Percentiles rank a stretch among this genome's conserved stretches.
Evolutionary conservation across 2,113 vertebrate genomes (phyloP).

Genomic region (Tursiops truncatus): DNA sequence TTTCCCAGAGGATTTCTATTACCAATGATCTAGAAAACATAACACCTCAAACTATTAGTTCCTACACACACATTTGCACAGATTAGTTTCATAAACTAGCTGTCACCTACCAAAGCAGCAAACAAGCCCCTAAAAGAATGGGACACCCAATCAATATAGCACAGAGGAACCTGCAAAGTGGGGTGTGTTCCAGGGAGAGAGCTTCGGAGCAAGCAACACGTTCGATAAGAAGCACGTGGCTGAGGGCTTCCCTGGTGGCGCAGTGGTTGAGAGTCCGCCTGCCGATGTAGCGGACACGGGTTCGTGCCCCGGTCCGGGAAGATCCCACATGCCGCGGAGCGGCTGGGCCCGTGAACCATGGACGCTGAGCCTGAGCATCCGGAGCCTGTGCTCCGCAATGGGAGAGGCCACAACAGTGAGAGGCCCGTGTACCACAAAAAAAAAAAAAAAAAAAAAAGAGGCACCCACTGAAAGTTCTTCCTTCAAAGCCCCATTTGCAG

Average conservation of each 20-base stretch:
- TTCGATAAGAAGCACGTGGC: not conserved
- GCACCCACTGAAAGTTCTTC: not conserved
- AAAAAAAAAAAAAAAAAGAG: not conserved
- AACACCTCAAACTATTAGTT: not conserved
- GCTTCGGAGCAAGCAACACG: not conserved
- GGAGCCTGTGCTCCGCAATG: too few species aligned
- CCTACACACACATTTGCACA: not conserved
- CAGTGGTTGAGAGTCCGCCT: too few species aligned
- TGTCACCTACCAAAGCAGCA: not conserved
- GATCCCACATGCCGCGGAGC: too few species aligned
- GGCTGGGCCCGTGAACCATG: too few species aligned
- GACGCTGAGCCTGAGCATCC: too few species aligned
- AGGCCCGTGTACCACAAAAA: too few species aligned
- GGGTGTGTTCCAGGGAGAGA: fast-evolving
- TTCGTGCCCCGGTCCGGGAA: too few species aligned
- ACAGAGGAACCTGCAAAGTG: not conserved
- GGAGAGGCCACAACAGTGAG: too few species aligned
- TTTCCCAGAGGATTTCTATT: not conserved
- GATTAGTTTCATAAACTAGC: not conserved
- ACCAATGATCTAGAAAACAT: not conserved
- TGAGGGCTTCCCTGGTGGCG: too few species aligned
- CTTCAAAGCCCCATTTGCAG: not conserved
- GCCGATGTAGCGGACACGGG: too few species aligned
- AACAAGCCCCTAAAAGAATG: not conserved
- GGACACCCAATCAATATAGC: fast-evolving